Percentiles rank a stretch among this genome's conserved stretches.
Evolutionary conservation across 2,113 vertebrate genomes (phyloP).

Genomic region (Nannobrachium achirus): DNA sequence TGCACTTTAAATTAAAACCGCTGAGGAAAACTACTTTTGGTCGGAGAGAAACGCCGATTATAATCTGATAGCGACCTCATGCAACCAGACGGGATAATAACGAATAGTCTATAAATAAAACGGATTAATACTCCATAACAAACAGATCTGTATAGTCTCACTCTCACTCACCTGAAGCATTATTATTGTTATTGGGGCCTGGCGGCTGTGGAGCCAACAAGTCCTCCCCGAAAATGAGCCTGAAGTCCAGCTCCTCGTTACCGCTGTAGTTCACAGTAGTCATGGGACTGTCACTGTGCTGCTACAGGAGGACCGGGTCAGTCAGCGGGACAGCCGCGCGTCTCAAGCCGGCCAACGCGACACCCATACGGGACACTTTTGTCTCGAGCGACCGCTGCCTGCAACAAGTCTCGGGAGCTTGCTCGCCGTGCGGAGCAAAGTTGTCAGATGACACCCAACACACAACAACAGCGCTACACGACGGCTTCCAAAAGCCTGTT

Average conservation of each 20-base stretch:
- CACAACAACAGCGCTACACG: too few relatives aligned
- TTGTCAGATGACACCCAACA: background rate
- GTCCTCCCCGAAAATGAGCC: slow-evolving; percentile 90
- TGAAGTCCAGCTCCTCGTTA: slow-evolving; percentile 92
- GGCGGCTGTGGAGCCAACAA: slow-evolving; percentile 78
- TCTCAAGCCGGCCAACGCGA: slow-evolving; percentile 14
- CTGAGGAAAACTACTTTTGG: too few relatives aligned
- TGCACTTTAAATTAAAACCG: too few relatives aligned
- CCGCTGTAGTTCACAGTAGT: slow-evolving; percentile 84
- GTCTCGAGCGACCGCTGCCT: slow-evolving; percentile 44
- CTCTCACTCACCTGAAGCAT: too few relatives aligned
- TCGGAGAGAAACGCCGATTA: too few relatives aligned
- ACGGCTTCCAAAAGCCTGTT: too few relatives aligned
- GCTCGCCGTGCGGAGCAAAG: slow-evolving; percentile 9
- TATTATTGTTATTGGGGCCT: background rate
- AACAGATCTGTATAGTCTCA: background rate
- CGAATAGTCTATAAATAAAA: too few relatives aligned
- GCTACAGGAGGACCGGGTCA: too few relatives aligned
- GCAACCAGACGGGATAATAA: too few relatives aligned
- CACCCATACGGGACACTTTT: slow-evolving; percentile 43
- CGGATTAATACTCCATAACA: background rate
- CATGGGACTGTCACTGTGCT: slow-evolving; percentile 77
- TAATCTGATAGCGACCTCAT: too few relatives aligned
- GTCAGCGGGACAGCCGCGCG: too few relatives aligned
- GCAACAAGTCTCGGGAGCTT: slow-evolving; percentile 42